phyloP scores from a whole-genome alignment of 2,888 invertebrate species.

The Zygogramma bicolorata region DNA sequence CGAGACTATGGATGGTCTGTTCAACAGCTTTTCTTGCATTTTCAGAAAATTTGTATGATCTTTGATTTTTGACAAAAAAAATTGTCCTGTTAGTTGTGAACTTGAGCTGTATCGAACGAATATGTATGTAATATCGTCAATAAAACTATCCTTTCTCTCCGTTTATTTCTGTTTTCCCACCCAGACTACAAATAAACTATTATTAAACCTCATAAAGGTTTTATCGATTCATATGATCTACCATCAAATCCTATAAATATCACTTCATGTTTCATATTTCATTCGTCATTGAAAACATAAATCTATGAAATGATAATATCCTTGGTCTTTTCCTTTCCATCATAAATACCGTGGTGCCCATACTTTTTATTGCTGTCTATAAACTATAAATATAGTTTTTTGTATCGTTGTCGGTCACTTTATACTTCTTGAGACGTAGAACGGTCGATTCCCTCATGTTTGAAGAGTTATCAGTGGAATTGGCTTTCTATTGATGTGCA shows the following conservation, averaged over 20 bases:
- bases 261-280: conserved; percentile 39
- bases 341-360: conserved; percentile 34
- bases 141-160: too few relatives aligned
- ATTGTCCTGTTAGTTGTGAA: too few relatives aligned
- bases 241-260: conserved; percentile 32
- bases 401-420: conserved; percentile 11
- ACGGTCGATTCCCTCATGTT: neutral
- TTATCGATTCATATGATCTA: conserved; percentile 32
- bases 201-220: neutral
- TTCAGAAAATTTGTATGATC: too few relatives aligned
- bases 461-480: too few relatives aligned
- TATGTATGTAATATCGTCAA: too few relatives aligned
- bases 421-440: neutral
- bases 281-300: conserved; percentile 34
- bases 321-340: conserved; percentile 38
- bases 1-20: too few relatives aligned
- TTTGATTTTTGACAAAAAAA: too few relatives aligned
- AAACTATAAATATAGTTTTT: conserved; percentile 32
- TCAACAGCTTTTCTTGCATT: too few relatives aligned
- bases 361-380: conserved; percentile 34
- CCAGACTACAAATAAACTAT: neutral
- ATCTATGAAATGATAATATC: conserved; percentile 41
- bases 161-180: too few relatives aligned
- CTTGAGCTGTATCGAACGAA: too few relatives aligned
- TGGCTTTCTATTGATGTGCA: too few relatives aligned